Conservation (phyloP, 1,140 invertebrate species). For the Leptopilina clavipes region DNA sequence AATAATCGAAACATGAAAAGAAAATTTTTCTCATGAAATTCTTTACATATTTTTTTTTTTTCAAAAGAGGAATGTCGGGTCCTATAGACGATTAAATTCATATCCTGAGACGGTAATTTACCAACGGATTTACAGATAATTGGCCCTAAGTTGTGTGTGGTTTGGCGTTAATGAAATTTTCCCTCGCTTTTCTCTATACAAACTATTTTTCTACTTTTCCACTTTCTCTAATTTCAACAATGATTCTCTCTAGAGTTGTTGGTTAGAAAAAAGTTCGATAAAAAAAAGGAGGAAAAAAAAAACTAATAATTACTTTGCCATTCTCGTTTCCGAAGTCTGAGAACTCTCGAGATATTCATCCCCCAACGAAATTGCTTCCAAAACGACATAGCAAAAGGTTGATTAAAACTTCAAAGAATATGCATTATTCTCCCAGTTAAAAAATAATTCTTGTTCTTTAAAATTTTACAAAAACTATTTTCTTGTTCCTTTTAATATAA, state of each 20-base stretch:
- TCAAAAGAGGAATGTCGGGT: neutral
- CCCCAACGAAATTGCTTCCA: neutral
- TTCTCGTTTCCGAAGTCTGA: slow-evolving; percentile 12
- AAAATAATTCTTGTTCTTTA: neutral
- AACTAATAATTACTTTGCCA: slow-evolving; percentile 24
- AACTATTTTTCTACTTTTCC: neutral
- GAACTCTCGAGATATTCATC: slow-evolving; percentile 7
- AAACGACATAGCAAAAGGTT: neutral
- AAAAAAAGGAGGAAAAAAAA: neutral
- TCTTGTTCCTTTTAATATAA: neutral
- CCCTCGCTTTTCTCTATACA: neutral
- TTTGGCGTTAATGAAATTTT: neutral
- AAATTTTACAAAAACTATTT: neutral
- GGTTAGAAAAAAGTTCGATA: neutral
- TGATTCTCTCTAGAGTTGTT: neutral
- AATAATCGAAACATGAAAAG: neutral
- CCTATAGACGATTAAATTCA: neutral
- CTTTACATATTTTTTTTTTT: no score
- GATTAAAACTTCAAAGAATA: slow-evolving; percentile 3
- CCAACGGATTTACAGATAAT: slow-evolving; percentile 7
- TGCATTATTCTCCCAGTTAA: neutral
- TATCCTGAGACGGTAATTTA: slow-evolving; percentile 12
- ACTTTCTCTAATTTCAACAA: neutral
- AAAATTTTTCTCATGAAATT: neutral
- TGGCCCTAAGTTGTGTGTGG: neutral